phyloP scores from a whole-genome alignment of 2,113 vertebrate species.

The Aphyosemion australe region DNA sequence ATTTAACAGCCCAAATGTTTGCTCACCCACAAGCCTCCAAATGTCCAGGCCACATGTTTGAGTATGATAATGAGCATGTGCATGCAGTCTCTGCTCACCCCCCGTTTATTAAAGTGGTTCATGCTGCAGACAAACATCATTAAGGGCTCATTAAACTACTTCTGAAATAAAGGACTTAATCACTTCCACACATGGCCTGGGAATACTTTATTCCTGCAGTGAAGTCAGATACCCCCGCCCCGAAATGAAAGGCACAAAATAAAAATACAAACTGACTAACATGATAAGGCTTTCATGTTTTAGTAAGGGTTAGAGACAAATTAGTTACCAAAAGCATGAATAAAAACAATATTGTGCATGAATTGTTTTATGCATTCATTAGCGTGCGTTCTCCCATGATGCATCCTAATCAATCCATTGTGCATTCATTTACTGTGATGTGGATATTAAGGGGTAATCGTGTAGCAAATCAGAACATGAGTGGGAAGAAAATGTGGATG shows the following conservation, averaged over 20 bases:
- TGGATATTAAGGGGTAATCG: not conserved
- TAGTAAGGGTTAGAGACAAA: not conserved
- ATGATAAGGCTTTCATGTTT: too few species aligned
- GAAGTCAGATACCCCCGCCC: not conserved
- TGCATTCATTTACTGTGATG: not conserved
- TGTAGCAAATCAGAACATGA: not conserved
- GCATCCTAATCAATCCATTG: not conserved
- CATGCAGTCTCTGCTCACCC: constrained; percentile 2
- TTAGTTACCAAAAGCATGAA: not conserved
- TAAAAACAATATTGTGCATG: not conserved
- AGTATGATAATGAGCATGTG: constrained; percentile 26
- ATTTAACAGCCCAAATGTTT: constrained; percentile 15
- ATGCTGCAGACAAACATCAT: constrained; percentile 21
- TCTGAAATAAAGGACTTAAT: constrained; percentile 17
- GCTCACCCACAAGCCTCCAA: constrained; percentile 7
- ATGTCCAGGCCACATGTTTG: constrained; percentile 9
- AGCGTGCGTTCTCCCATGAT: not conserved
- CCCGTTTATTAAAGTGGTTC: constrained; percentile 24
- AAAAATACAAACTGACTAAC: not conserved
- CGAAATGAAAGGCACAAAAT: not conserved
- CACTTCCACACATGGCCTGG: not conserved
- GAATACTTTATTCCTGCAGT: not conserved
- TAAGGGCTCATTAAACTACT: not conserved
- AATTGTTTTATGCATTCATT: constrained; percentile 1
- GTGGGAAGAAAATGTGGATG: not conserved